Evolutionary conservation across 2,888 invertebrate genomes (phyloP).

Genomic region (Campopleginae sp.): DNA sequence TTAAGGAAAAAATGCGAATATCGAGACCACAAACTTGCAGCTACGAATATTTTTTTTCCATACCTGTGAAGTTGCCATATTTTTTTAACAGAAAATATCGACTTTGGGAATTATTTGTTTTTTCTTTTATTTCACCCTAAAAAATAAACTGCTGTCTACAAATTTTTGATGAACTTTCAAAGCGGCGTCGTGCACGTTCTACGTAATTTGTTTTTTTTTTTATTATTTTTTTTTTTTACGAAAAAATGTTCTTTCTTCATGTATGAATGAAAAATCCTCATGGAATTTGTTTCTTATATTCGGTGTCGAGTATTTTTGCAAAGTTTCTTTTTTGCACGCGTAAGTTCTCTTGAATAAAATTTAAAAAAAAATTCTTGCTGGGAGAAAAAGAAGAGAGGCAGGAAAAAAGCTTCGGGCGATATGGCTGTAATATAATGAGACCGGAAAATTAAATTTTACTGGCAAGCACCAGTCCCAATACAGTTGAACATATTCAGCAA

Average conservation of each 20-base stretch:
- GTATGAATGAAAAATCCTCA: neutral
- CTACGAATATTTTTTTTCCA: no score
- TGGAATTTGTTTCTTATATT: neutral
- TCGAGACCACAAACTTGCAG: no score
- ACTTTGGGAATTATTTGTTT: no score
- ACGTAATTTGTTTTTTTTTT: no score
- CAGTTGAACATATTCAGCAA: conserved; percentile 47
- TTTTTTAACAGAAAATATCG: no score
- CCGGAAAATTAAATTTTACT: conserved; percentile 79
- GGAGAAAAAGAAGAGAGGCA: conserved; percentile 28
- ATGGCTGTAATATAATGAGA: conserved; percentile 74
- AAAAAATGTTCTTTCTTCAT: neutral
- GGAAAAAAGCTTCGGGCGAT: conserved; percentile 67
- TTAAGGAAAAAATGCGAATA: no score
- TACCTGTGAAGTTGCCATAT: no score
- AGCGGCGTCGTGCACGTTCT: neutral
- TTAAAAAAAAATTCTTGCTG: conserved; percentile 13
- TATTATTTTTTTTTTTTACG: neutral
- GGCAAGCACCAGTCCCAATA: conserved; percentile 44
- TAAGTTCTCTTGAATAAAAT: conserved; percentile 5
- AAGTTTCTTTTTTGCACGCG: neutral
- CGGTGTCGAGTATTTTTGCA: neutral
- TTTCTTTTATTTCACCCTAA: no score
- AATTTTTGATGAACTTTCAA: neutral
- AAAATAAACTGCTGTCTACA: neutral